These are phyloP conservation scores for Nesometra sesokonis DNA, from an alignment of 35 echinoderm and acorn worm species.

Conservation along the genomic window DNA sequence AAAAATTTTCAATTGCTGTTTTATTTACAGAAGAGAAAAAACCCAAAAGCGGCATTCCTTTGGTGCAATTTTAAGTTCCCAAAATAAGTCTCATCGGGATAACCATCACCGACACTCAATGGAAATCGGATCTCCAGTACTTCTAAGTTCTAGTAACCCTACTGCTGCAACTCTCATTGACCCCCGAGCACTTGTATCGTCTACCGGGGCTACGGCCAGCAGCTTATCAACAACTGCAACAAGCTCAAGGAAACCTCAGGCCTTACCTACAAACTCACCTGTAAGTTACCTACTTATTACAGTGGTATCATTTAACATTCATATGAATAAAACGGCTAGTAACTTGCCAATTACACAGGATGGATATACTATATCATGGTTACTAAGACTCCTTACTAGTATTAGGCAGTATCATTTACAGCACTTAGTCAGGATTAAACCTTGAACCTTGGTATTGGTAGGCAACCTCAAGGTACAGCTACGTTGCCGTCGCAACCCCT, in stretches of 20 bases:
- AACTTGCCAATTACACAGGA: no score
- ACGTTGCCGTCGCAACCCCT: no score
- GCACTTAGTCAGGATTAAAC: no score
- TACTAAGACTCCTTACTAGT: no score
- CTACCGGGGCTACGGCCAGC: constrained; percentile 6
- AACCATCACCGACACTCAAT: constrained; percentile 73
- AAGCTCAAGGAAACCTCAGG: neutral
- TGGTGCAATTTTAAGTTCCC: neutral
- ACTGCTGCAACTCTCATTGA: constrained; percentile 75
- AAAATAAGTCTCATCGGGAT: neutral
- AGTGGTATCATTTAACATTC: no score
- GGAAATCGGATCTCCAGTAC: constrained; percentile 88
- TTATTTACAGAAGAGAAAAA: neutral
- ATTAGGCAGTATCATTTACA: no score
- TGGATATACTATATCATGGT: no score
- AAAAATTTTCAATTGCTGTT: neutral
- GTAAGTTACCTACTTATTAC: neutral
- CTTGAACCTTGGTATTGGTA: no score
- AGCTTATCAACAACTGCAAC: neutral
- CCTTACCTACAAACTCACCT: neutral
- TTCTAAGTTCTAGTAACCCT: constrained; percentile 81
- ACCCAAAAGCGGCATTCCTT: neutral
- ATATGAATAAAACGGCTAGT: neutral
- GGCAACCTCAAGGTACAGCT: no score
- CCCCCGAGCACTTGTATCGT: neutral